Evolutionary conservation across 2,888 invertebrate genomes (phyloP).

Genomic region (Andrena praecox): DNA sequence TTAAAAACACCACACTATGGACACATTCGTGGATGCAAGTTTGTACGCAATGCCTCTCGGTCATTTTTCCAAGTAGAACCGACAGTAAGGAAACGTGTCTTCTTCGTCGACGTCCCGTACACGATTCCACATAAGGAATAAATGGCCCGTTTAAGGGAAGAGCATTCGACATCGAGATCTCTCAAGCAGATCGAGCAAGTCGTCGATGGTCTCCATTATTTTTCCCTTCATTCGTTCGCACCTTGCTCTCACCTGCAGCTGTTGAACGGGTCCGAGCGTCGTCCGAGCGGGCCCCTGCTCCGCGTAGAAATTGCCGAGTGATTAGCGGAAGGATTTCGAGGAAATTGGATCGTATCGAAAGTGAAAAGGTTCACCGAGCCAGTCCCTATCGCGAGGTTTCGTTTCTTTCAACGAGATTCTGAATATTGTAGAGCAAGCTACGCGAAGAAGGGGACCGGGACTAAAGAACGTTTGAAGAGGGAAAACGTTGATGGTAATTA

Average conservation of each 20-base stretch:
- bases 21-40: background rate
- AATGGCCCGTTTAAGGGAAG: background rate
- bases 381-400: background rate
- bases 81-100: background rate
- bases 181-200: constrained; percentile 17
- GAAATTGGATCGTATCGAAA: too few relatives aligned
- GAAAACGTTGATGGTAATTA: constrained; percentile 7
- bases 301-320: background rate
- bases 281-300: constrained; percentile 24
- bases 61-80: background rate
- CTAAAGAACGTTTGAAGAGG: constrained; percentile 1
- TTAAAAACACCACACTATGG: background rate
- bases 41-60: background rate
- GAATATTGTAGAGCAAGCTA: background rate
- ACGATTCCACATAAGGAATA: constrained; percentile 12
- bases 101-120: background rate
- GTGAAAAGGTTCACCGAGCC: background rate
- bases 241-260: constrained; percentile 17
- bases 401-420: background rate
- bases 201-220: constrained; percentile 12
- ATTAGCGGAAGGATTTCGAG: too few relatives aligned
- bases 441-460: constrained; percentile 34
- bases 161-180: constrained; percentile 11
- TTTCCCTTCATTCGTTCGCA: constrained; percentile 17
- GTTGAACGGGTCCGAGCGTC: constrained; percentile 1